Evolutionary conservation across 2,113 vertebrate genomes (phyloP).

Genomic region (Apus apus): DNA sequence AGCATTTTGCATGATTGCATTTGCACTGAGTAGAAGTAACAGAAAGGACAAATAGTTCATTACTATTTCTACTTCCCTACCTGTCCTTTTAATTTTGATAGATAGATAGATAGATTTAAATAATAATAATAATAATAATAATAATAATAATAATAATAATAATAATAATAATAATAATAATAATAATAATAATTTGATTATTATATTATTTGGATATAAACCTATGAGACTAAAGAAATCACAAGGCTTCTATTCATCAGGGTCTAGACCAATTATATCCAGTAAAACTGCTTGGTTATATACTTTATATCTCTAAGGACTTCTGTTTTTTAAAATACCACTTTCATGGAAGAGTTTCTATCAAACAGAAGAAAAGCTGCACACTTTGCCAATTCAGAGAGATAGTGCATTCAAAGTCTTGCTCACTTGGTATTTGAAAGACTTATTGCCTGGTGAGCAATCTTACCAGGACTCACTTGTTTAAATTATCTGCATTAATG

Average conservation of each 20-base stretch:
- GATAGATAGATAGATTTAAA: not conserved
- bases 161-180: no score
- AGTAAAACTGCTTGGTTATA: not conserved
- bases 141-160: no score
- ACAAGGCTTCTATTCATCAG: not conserved
- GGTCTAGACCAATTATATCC: not conserved
- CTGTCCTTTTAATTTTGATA: not conserved
- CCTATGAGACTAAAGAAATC: not conserved
- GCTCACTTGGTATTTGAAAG: slow-evolving; percentile 3
- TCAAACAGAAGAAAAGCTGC: not conserved
- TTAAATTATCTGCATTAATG: slow-evolving; percentile 44
- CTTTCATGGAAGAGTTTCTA: not conserved
- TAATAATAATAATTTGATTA: not conserved
- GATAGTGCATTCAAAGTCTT: not conserved
- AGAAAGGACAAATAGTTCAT: not conserved
- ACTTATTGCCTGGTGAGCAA: slow-evolving; percentile 1
- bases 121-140: no score
- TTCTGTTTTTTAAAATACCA: not conserved
- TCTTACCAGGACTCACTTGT: slow-evolving; percentile 3
- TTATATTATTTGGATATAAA: slow-evolving; percentile 2
- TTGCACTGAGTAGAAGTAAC: not conserved
- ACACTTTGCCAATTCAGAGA: not conserved
- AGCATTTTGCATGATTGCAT: not conserved
- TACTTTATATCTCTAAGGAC: not conserved
- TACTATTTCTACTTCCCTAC: not conserved